These are phyloP conservation scores for Drosophila diplacantha DNA, from an alignment of 2,888 invertebrate genomes.

Conservation along the genomic window DNA sequence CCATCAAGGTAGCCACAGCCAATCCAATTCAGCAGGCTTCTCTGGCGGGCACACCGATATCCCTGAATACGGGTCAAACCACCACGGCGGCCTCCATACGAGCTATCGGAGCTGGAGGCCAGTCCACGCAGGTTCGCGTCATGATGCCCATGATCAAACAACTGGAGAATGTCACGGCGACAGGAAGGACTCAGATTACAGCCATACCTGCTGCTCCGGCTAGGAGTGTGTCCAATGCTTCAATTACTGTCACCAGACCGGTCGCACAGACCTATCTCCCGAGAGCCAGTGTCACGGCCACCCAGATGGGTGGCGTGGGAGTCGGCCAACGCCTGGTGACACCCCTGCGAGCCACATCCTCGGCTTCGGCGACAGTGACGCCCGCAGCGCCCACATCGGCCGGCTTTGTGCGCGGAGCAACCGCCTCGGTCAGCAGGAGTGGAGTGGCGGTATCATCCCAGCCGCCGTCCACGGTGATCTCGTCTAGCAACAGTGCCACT, in stretches of 20 bases:
- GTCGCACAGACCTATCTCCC: constrained; percentile 76
- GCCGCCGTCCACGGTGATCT: constrained; percentile 74
- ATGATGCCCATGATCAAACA: constrained; percentile 79
- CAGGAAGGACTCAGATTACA: constrained; percentile 76
- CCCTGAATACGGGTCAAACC: constrained; percentile 66
- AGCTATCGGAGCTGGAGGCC: constrained; percentile 73
- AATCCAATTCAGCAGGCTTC: constrained; percentile 54
- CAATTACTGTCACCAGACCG: constrained; percentile 77
- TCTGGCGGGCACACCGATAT: constrained; percentile 63
- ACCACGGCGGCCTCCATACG: constrained; percentile 75
- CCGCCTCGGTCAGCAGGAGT: constrained; percentile 42
- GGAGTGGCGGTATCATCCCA: constrained; percentile 61
- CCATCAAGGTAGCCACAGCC: constrained; percentile 71
- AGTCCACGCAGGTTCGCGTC: constrained; percentile 76
- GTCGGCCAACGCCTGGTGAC: constrained; percentile 74
- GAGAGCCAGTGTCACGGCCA: constrained; percentile 75
- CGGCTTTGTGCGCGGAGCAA: constrained; percentile 74
- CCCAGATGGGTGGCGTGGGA: constrained; percentile 73
- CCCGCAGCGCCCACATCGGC: constrained; percentile 62
- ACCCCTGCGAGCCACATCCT: constrained; percentile 74
- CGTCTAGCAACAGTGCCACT: constrained; percentile 74
- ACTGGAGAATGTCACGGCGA: constrained; percentile 75
- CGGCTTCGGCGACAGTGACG: constrained; percentile 60
- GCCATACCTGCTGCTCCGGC: constrained; percentile 74
- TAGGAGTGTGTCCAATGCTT: constrained; percentile 77